Evolutionary conservation across 2,797 vertebrate genomes (phyloP), one percentile per base, ranked within the genome.

Genomic region (Esox masquinongy): DNA sequence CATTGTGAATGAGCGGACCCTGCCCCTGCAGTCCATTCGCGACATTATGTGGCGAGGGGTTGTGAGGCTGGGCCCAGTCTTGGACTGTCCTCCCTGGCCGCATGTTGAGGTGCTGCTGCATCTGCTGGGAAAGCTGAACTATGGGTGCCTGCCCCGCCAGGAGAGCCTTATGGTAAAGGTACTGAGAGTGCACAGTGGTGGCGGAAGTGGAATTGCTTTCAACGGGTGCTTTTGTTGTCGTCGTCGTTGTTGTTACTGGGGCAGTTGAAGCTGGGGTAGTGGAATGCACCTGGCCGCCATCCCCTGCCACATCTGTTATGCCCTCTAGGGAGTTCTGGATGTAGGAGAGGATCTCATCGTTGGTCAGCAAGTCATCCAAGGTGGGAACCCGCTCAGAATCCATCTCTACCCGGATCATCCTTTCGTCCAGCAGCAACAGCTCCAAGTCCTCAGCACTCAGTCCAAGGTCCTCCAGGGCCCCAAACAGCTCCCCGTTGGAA

Each of bases 381-480:
- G 90, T 86, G 0, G 79, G 92, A 24, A 91, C 79, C 0, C 31
- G 88, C 15, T 91, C 90, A 0, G 86, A 85, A 79, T 94, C 93
- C 82, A 94, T 89, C 79, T 94, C 93, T 4, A 95, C 90, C 24
- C 86, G 83, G 78, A 94, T 94, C 94, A 93, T 95, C 77, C 94
- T 89, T 82, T 96, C 93, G 24, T 95, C 94, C 26, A 95, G 83
- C 59, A 95, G 85, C 76, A 96, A 88, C 63, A 95, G 89, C 77
- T 96, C 94, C 69, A 95, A 83, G 79, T 95, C 94, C 78, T 96
- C 93, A 0, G 94, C 89, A 0, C 91, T 94, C 76, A 96, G 88
- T 0, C 93, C 94, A 49, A 95, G 84, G 0, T 90, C 91, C 79
- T 95, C 94, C 78, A 95, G 87, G 0, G 90, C 92, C 3, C 86